Evolutionary conservation across 2,888 invertebrate species (phyloP).

Genomic region (Lepidocyrtinus sp.): DNA sequence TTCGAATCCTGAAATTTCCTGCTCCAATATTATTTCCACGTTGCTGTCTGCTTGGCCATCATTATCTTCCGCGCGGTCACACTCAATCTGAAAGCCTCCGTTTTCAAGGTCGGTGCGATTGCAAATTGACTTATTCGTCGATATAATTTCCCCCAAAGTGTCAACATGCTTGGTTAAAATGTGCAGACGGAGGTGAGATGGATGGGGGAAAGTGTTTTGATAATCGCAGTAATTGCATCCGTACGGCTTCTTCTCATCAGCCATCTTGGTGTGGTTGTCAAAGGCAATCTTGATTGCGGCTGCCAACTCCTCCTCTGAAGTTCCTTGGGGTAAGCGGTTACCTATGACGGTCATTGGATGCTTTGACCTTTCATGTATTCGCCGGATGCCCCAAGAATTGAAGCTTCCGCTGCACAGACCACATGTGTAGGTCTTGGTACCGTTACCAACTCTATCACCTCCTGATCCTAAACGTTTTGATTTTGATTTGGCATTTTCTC

Average conservation of each 20-base stretch:
- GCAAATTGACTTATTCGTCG: neutral
- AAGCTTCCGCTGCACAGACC: neutral
- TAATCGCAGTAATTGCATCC: constrained; percentile 24
- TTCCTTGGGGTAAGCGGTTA: constrained; percentile 8
- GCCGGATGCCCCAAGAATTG: neutral
- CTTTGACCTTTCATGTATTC: neutral
- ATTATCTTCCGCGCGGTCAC: too few relatives aligned
- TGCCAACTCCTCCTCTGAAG: constrained; percentile 17
- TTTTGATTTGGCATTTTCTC: too few relatives aligned
- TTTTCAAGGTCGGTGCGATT: too few relatives aligned
- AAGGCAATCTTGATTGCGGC: neutral
- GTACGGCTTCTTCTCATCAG: neutral
- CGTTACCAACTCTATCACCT: neutral
- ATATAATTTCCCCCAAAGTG: neutral
- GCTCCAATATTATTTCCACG: too few relatives aligned
- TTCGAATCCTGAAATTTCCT: too few relatives aligned
- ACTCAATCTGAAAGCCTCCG: too few relatives aligned
- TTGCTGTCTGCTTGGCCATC: too few relatives aligned
- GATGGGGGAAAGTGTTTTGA: neutral
- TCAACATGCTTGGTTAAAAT: neutral
- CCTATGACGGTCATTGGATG: neutral
- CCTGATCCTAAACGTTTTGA: too few relatives aligned
- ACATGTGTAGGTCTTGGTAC: neutral
- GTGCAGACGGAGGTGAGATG: constrained; percentile 23
- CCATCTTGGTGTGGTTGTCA: neutral